phyloP scores from a whole-genome alignment of 1,140 invertebrate species.

The Drosophila bocki region DNA sequence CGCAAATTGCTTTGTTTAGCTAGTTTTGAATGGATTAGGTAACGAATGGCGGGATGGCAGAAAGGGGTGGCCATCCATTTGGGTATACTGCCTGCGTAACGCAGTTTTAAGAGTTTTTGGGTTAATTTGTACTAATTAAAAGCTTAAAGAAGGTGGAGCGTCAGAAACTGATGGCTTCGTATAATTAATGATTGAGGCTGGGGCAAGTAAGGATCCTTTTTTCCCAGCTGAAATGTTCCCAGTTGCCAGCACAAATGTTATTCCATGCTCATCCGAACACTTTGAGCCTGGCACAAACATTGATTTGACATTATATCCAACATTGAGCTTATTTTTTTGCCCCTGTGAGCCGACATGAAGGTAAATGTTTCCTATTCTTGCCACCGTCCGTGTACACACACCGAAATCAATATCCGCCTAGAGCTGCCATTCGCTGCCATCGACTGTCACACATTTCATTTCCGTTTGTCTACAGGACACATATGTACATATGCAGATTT shows the following conservation, averaged over 20 bases:
- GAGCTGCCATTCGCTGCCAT: slow-evolving; percentile 30
- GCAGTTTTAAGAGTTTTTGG: not conserved
- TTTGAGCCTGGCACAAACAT: slow-evolving; percentile 8
- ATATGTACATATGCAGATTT: slow-evolving; percentile 45
- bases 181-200: slow-evolving; percentile 2
- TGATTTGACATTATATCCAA: slow-evolving; percentile 29
- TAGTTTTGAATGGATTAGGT: slow-evolving; percentile 48
- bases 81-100: not conserved
- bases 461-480: slow-evolving; percentile 51
- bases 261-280: not conserved
- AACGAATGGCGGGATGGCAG: not conserved
- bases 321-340: slow-evolving; percentile 15
- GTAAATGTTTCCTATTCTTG: slow-evolving; percentile 27
- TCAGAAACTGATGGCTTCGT: not conserved
- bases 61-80: slow-evolving; percentile 11
- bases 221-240: not conserved
- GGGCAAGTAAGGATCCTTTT: not conserved
- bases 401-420: slow-evolving; percentile 66
- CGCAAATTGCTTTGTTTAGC: slow-evolving; percentile 44
- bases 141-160: not conserved
- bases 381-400: slow-evolving; percentile 27
- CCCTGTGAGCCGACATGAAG: slow-evolving; percentile 13
- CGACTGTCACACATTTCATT: slow-evolving; percentile 70
- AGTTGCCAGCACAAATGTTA: not conserved
- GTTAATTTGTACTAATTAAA: slow-evolving; percentile 19